Base-by-base conservation (phyloP, 2,888 invertebrate genomes). In the Liposcelis brunnea region DNA sequence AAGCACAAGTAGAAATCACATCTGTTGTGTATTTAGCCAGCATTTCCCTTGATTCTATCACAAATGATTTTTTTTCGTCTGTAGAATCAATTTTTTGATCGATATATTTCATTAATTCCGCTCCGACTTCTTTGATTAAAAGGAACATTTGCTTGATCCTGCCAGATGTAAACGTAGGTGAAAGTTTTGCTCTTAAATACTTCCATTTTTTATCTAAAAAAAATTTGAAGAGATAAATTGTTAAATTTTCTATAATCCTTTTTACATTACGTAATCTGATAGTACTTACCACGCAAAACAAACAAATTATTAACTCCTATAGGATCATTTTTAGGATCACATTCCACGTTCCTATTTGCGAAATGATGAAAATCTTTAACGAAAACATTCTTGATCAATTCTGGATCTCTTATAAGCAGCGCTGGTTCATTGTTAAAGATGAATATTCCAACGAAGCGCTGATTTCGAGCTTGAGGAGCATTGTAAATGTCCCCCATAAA, bases 81-180 rank as follows among this genome's bases (percentile, higher is more conserved):
- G 5, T 7, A 16, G 7, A 6, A 7, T 10, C 35, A 35, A 40
- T n/a, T 40, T 21, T 16, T 8, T 44, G 19, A 14, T 35, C 36
- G 5, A 51, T 19, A 19, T 50, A 43, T 7, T 35, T 26, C 15
- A 38, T 33, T 12, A 50, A 34, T 31, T 52, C 31, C n/a, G 12
- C 34, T 11, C 46, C 50, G 44, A 54, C 55, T 10, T 47, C 43
- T 2, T 48, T 42, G 26, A 56, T 51, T 11, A 55, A 48, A n/a
- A 47, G 36, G 42, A 54, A 55, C 55, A 58, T 54, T 31, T 49
- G 49, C 49, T 56, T 58, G 50, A 61, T 55, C 44, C 58, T 58
- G 16, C 59, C 60, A 0, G 59, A 56, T 2, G 60, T 56, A 48
- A 61, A 61, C 2, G 56, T 55, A 2, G 60, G 59, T 18, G 40